Evolutionary conservation across 2,888 invertebrate genomes (phyloP).

Genomic region (Linnaemya tessellans): DNA sequence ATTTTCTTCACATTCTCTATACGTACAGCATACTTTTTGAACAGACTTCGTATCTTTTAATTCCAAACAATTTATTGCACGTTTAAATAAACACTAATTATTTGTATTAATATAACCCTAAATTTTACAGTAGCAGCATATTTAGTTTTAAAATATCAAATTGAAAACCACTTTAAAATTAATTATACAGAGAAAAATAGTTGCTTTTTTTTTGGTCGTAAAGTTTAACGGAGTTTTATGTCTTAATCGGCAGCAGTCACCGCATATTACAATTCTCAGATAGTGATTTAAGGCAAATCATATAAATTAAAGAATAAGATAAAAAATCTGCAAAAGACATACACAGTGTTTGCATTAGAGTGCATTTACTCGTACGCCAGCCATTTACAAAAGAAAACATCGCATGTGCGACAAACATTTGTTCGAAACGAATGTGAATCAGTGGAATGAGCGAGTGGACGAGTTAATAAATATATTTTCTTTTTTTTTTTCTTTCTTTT

Average conservation of each 20-base stretch:
- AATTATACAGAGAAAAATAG: not conserved
- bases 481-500: conserved; percentile 13
- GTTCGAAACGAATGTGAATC: conserved; percentile 63
- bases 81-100: not conserved
- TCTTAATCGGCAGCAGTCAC: conserved; percentile 57
- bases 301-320: not conserved
- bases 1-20: no score
- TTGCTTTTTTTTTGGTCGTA: conserved; percentile 74
- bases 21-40: no score
- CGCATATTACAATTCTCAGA: conserved; percentile 4
- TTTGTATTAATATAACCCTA: not conserved
- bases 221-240: conserved; percentile 69
- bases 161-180: not conserved
- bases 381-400: not conserved
- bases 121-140: not conserved
- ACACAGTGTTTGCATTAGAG: not conserved
- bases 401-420: conserved; percentile 72
- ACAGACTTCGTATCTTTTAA: no score
- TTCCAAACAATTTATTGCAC: no score
- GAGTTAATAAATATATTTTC: conserved; percentile 39
- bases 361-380: not conserved
- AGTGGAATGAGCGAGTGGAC: conserved; percentile 56
- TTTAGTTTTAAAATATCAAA: not conserved
- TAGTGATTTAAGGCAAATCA: conserved; percentile 10
- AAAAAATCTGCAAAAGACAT: conserved; percentile 10